phyloP scores from a whole-genome alignment of 2,113 vertebrate species.

The Hemiscyllium ocellatum region DNA sequence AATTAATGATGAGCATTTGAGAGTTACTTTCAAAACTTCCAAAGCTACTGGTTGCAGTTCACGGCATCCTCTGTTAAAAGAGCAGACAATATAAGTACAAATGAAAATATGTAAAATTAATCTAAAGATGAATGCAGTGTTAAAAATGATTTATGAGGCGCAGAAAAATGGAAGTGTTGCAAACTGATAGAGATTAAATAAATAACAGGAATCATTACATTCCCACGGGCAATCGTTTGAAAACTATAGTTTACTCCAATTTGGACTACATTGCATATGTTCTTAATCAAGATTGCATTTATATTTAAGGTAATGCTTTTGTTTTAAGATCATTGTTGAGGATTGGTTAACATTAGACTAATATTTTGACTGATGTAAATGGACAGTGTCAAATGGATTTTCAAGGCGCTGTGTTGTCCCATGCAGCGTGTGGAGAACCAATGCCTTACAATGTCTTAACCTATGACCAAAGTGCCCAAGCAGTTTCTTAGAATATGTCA shows the following conservation, averaged over 20 bases:
- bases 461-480: neutral
- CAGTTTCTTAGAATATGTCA: neutral
- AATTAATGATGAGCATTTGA: neutral
- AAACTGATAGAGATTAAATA: neutral
- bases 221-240: neutral
- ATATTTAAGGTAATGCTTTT: neutral
- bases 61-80: neutral
- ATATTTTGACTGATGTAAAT: conserved; percentile 14
- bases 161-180: neutral
- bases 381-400: neutral
- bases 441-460: neutral
- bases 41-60: neutral
- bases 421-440: neutral
- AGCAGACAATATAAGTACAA: neutral
- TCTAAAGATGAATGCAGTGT: neutral
- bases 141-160: neutral
- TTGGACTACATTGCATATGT: neutral
- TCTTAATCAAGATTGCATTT: conserved; percentile 10
- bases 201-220: neutral
- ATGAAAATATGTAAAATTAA: neutral
- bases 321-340: neutral
- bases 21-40: neutral
- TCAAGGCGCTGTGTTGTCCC: neutral
- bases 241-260: neutral
- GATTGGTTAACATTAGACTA: neutral